Evolutionary conservation across 2,797 vertebrate species (phyloP), one percentile per base, ranked within the genome.

Genomic region (Poecile montanus): DNA sequence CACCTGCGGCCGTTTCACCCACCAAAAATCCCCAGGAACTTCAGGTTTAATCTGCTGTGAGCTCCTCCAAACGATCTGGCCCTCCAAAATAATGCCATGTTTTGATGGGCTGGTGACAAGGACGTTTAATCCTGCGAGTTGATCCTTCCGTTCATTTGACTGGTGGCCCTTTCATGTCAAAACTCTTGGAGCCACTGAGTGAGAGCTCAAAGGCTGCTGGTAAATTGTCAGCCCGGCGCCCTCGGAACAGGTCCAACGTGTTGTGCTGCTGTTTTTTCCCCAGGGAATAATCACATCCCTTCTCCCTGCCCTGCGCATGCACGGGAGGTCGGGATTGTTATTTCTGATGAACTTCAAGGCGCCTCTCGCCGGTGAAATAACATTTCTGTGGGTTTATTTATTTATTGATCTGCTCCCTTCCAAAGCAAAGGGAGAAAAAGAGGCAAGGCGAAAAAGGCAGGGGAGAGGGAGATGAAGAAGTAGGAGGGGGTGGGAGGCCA

Each of bases 311-410:
- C 90, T 51, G 42, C 2, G 3, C 73, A 91, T 32, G 87, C 92
- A 89, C 40, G 1, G 16, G 30, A 45, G 50, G 36, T 42, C 36
- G 54, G 85, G 66, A 51, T 91, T 93, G 89, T 78, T 95, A 51
- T 91, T 91, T 67, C 88, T 84, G 76, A 86, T 84, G 94, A 95
- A 95, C 91, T 96, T 95, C 94, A 95, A 94, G 93, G 77, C 44
- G 19, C 74, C 56, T 84, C 77, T 89, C 4, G 0, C 67, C 6
- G 5, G 83, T 86, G 77, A 87, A 91, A 70, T 88, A 88, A 89
- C 79, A 72, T 89, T 95, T 94, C 89, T 71, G 57, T 68, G 81
- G 84, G 86, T 92, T 95, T 96, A 83, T 96, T 93, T 96, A 93
- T 91, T 93, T 92, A 95, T 96, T 61, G 95, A 96, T 96, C 91